Base-by-base conservation (phyloP, 2,797 vertebrate species). In the Distichodus sexfasciatus region DNA sequence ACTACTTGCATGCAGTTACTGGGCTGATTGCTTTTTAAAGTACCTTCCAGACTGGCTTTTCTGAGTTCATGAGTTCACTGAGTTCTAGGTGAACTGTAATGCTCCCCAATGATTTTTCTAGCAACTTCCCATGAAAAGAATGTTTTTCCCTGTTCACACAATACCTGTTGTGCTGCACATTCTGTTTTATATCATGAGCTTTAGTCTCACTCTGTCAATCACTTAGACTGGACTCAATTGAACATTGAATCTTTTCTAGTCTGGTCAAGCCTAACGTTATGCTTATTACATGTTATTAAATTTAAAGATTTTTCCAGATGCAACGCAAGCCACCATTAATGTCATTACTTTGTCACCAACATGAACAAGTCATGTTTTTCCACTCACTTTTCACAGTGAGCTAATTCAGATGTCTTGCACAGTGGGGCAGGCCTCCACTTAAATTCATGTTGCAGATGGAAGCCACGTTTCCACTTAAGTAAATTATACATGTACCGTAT, bases 401-500 rank as follows among this genome's bases (percentile, higher is more conserved):
- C 11, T 50, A 26, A 50, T 44, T 31, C 38, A 5, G 53, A 41
- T 12, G 26, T 35, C 17, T 47, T 65, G 63, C 67, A 0, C 51
- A 57, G 9, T 62, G 8, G 69, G 76, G 79, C 75, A 38, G 60
- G 41, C 71, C 53, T 67, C 72, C 4, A 58, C 75, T 77, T 60
- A 69, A 79, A 46, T 46, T 61, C 72, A 73, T 23, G 71, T 81
- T 75, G 79, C 74, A 79, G 80, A 81, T 71, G 75, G 68, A 67
- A 43, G 63, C 70, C 40, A 69, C 82, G 81, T 86, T 85, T 74
- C 81, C 75, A 57, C 60, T 61, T 82, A 53, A 82, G 78, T 81
- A 76, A 82, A 82, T 84, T 82, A 79, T 78, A 85, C 83, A 79
- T 83, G 81, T 85, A 79, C 78, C 59, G 76, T 62, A 35, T 80